Conservation (phyloP, 1,140 invertebrate species). For the Conus betulinus region DNA sequence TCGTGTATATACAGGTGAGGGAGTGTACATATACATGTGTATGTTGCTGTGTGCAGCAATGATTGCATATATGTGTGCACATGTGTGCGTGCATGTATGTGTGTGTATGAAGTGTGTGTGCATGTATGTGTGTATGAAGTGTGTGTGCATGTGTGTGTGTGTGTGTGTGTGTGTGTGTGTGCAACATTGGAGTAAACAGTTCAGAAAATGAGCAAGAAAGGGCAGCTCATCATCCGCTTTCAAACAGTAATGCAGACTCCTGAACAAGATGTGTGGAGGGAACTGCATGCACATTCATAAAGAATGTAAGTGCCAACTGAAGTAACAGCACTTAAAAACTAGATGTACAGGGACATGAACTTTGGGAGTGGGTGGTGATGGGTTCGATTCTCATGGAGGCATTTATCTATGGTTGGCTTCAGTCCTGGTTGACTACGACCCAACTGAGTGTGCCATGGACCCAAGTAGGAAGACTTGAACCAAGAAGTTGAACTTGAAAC, state of each 20-base stretch:
- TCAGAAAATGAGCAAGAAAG: not conserved
- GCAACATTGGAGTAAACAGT: not conserved
- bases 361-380: too few relatives aligned
- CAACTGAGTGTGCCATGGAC: too few relatives aligned
- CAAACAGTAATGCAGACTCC: too few relatives aligned
- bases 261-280: not conserved
- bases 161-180: not conserved
- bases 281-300: not conserved
- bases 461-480: too few relatives aligned
- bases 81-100: not conserved
- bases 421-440: too few relatives aligned
- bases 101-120: not conserved
- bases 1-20: not conserved
- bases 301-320: not conserved
- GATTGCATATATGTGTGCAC: not conserved
- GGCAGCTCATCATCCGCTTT: too few relatives aligned
- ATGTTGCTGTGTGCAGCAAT: not conserved
- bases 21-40: not conserved
- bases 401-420: too few relatives aligned
- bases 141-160: not conserved
- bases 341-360: too few relatives aligned
- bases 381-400: too few relatives aligned
- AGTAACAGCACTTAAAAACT: too few relatives aligned
- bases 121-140: not conserved
- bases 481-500: too few relatives aligned